Evolutionary conservation across 2,797 vertebrate species (phyloP).

Genomic region (Acipenser transmontanus): DNA sequence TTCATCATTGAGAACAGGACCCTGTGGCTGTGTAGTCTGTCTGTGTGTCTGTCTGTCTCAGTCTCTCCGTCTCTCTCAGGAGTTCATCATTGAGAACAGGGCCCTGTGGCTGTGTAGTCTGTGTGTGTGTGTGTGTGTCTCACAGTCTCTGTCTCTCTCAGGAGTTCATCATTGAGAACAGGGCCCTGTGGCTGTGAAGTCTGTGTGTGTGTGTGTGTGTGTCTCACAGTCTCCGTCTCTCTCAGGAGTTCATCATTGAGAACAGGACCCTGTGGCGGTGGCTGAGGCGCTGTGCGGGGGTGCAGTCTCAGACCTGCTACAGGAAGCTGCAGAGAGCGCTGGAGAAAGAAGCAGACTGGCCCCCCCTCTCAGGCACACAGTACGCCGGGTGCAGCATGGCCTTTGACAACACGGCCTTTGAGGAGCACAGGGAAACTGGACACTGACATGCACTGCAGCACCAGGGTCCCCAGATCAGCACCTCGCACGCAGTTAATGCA

Average conservation of each 20-base stretch:
- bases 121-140: neutral
- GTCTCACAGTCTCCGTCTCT: neutral
- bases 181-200: neutral
- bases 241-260: conserved; percentile 56
- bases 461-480: too few species aligned
- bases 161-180: neutral
- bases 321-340: conserved; percentile 43
- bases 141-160: neutral
- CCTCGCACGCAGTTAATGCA: too few species aligned
- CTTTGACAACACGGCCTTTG: conserved; percentile 57
- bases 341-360: conserved; percentile 51
- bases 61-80: conserved; percentile 3
- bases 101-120: neutral
- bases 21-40: conserved; percentile 38
- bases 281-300: conserved; percentile 44
- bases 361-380: conserved; percentile 45
- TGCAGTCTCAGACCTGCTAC: conserved; percentile 54
- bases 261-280: conserved; percentile 51
- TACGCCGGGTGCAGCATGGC: conserved; percentile 34
- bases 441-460: too few species aligned
- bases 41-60: too few species aligned
- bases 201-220: neutral
- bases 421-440: conserved; percentile 37
- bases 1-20: conserved; percentile 53
- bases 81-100: neutral